Conservation (phyloP, 2,888 invertebrate species). For the Muschampia plurimacula region DNA sequence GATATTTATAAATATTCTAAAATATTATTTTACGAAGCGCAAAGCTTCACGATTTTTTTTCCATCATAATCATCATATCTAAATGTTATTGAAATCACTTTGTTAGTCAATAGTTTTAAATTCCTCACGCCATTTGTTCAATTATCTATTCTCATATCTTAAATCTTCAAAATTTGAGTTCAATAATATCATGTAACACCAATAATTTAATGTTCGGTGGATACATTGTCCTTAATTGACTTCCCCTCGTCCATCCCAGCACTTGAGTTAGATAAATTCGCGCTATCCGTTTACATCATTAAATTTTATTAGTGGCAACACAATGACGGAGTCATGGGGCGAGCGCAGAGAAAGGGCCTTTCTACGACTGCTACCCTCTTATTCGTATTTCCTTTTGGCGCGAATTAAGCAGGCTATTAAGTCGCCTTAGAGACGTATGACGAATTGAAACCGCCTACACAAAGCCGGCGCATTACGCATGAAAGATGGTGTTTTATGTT, state of each 20-base stretch:
- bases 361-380: slow-evolving; percentile 68
- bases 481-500: slow-evolving; percentile 41
- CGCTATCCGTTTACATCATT: slow-evolving; percentile 85
- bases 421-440: slow-evolving; percentile 78
- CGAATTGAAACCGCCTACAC: slow-evolving; percentile 74
- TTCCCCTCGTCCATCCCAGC: slow-evolving; percentile 71
- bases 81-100: background rate
- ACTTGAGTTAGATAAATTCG: slow-evolving; percentile 78
- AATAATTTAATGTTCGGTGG: slow-evolving; percentile 67
- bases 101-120: background rate
- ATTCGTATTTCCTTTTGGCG: slow-evolving; percentile 81
- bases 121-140: slow-evolving; percentile 16
- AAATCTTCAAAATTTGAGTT: slow-evolving; percentile 43
- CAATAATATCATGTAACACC: slow-evolving; percentile 64
- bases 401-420: slow-evolving; percentile 84
- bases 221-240: slow-evolving; percentile 78
- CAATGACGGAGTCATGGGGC: slow-evolving; percentile 71
- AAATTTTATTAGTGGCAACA: slow-evolving; percentile 83
- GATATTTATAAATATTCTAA: background rate
- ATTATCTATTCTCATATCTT: slow-evolving; percentile 23
- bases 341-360: slow-evolving; percentile 71
- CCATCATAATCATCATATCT: background rate
- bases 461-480: slow-evolving; percentile 64
- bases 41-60: no score
- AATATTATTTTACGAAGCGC: no score